These are phyloP conservation scores for Plectus sambesii DNA, from an alignment of 1,140 invertebrate species.

Conservation along the genomic window DNA sequence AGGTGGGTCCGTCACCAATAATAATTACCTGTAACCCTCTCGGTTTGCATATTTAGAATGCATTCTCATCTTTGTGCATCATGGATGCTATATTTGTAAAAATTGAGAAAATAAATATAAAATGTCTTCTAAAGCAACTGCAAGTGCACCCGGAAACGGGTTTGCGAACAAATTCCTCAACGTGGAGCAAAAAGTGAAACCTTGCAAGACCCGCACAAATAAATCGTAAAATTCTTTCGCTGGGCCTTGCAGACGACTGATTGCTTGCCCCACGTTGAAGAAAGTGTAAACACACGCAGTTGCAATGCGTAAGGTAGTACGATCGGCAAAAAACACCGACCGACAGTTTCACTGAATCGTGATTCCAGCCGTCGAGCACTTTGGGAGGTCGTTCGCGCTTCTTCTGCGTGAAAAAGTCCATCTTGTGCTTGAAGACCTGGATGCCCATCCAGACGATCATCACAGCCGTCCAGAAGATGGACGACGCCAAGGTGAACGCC, in stretches of 20 bases:
- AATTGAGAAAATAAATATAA: too few species aligned
- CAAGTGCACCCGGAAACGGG: too few species aligned
- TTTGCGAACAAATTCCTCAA: too few species aligned
- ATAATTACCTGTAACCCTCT: too few species aligned
- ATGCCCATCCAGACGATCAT: slow-evolving; percentile 4
- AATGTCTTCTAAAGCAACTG: too few species aligned
- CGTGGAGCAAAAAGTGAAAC: too few species aligned
- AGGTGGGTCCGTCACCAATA: too few species aligned
- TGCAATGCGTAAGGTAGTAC: background rate
- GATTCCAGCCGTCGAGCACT: slow-evolving; percentile 20
- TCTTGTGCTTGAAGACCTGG: slow-evolving; percentile 13
- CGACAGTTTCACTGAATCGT: slow-evolving; percentile 13
- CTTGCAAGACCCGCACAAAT: too few species aligned
- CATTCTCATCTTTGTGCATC: too few species aligned
- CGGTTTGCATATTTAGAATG: too few species aligned
- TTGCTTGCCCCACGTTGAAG: slow-evolving; percentile 3
- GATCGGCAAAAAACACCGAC: background rate
- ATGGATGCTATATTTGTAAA: too few species aligned
- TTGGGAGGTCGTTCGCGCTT: slow-evolving; percentile 15
- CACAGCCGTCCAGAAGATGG: slow-evolving; percentile 12
- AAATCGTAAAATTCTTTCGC: background rate
- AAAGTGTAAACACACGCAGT: background rate
- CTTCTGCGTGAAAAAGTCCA: slow-evolving; percentile 3
- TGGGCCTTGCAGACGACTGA: background rate
- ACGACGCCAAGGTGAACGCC: too few species aligned